Percentiles rank a stretch among this genome's conserved stretches.
phyloP scores from a whole-genome alignment of 2,113 vertebrate species.

The Shinisaurus crocodilurus region DNA sequence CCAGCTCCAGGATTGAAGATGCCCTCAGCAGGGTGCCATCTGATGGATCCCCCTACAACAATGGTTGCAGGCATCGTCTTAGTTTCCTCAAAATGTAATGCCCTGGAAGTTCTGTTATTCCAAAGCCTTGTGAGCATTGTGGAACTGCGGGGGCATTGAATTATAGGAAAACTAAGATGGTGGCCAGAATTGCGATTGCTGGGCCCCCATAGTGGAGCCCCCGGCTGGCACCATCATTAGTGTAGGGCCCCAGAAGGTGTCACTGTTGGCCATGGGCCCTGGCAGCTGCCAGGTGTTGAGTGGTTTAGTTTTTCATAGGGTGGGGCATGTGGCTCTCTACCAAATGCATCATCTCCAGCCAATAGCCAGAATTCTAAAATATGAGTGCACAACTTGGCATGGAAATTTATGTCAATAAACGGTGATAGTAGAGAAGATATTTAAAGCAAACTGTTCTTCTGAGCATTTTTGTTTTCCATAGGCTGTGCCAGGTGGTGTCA shows the following conservation, averaged over 20 bases:
- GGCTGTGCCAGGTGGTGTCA: not conserved
- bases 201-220: too few species aligned
- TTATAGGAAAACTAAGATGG: not conserved
- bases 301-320: too few species aligned
- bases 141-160: not conserved
- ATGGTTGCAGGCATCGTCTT: too few species aligned
- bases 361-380: not conserved
- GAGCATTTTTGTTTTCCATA: not conserved
- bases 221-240: too few species aligned
- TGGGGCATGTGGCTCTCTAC: not conserved
- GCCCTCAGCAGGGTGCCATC: too few species aligned
- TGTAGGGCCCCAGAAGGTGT: too few species aligned
- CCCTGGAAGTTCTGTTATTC: too few species aligned
- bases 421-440: accelerated
- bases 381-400: not conserved
- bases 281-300: not conserved
- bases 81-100: too few species aligned
- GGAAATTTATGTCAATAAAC: not conserved
- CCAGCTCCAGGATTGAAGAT: too few species aligned
- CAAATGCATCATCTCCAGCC: not conserved
- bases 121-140: too few species aligned
- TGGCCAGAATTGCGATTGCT: not conserved
- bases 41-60: too few species aligned
- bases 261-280: too few species aligned
- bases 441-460: not conserved